Percentiles rank a stretch among this genome's conserved stretches.
Evolutionary conservation across 1,140 invertebrate species (phyloP).

Genomic region (Lordiphosa collinella): DNA sequence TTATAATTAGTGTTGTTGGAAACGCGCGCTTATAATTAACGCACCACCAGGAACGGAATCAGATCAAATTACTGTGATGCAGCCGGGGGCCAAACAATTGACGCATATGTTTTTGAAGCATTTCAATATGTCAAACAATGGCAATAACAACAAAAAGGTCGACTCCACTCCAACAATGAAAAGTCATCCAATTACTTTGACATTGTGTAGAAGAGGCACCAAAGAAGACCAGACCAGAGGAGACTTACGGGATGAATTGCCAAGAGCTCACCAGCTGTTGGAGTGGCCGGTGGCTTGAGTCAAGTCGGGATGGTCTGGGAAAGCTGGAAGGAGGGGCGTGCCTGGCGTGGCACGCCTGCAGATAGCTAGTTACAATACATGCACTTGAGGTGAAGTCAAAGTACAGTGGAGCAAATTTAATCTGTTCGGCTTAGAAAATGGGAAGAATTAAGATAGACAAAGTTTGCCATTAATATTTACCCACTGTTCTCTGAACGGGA

Average conservation of each 20-base stretch:
- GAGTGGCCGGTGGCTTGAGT: slow-evolving; percentile 28
- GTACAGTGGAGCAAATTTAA: slow-evolving; percentile 36
- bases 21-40: slow-evolving; percentile 53
- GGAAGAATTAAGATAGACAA: too few relatives aligned
- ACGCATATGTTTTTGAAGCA: slow-evolving; percentile 60
- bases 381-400: slow-evolving; percentile 40
- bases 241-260: slow-evolving; percentile 25
- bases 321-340: slow-evolving; percentile 33
- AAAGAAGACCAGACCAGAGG: slow-evolving; percentile 7
- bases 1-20: slow-evolving; percentile 58
- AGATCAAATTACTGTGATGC: slow-evolving; percentile 12
- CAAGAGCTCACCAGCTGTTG: slow-evolving; percentile 38
- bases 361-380: slow-evolving; percentile 64
- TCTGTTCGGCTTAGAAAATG: too few relatives aligned
- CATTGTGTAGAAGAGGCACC: slow-evolving; percentile 48
- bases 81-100: slow-evolving; percentile 36
- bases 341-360: slow-evolving; percentile 47
- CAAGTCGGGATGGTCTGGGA: slow-evolving; percentile 4
- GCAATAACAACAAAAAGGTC: slow-evolving; percentile 9
- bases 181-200: slow-evolving; percentile 76
- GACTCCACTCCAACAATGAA: slow-evolving; percentile 35
- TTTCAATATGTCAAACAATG: slow-evolving; percentile 45
- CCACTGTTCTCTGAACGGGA: too few relatives aligned
- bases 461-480: too few relatives aligned
- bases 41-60: slow-evolving; percentile 2